Percentiles rank a stretch among this genome's conserved stretches.
These are phyloP conservation scores for Alca torda DNA, from an alignment of 2,797 vertebrate species.

Conservation along the genomic window DNA sequence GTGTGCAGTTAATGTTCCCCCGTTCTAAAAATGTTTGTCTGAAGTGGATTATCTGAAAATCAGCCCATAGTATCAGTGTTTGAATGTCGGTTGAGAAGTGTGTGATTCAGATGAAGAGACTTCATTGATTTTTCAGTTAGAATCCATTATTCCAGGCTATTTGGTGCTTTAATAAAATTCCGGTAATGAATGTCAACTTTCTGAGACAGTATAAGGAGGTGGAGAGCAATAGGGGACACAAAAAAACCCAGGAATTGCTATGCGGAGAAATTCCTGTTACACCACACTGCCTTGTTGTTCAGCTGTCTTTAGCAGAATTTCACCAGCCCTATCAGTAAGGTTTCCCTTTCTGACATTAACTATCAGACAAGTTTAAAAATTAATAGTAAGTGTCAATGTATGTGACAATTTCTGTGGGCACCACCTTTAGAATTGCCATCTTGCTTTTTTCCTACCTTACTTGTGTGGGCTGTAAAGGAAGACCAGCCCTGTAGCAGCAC, in stretches of 20 bases:
- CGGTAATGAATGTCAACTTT: background rate
- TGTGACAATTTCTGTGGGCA: background rate
- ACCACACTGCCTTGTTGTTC: background rate
- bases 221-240: background rate
- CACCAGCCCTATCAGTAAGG: background rate
- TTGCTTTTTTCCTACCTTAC: background rate
- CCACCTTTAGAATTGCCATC: background rate
- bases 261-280: background rate
- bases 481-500: background rate
- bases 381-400: background rate
- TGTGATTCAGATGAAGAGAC: background rate
- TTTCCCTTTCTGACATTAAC: background rate
- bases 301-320: background rate
- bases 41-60: background rate
- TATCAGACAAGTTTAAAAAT: background rate
- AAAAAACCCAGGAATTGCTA: fast-evolving
- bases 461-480: background rate
- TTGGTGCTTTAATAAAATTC: background rate
- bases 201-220: background rate
- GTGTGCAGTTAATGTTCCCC: background rate
- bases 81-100: background rate
- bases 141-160: background rate
- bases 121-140: background rate
- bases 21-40: background rate
- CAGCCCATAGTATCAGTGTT: background rate